These are phyloP conservation scores for Mnemiopsis leidyi DNA, from an alignment of 37 sponge, comb jelly and placozoan species.

Conservation along the genomic window DNA sequence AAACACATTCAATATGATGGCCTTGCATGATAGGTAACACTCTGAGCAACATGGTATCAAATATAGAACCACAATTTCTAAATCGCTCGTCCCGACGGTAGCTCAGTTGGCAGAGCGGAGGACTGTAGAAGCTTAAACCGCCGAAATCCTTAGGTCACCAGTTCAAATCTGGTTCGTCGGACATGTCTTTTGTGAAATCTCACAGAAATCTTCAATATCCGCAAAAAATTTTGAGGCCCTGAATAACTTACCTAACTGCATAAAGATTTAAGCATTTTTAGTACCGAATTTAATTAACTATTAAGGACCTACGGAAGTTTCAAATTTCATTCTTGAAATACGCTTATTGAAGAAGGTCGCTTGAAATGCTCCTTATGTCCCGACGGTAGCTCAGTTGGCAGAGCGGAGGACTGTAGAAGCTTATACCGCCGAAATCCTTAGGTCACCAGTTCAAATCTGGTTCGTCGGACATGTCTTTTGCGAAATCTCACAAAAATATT, in stretches of 20 bases:
- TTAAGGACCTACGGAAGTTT: too few species aligned
- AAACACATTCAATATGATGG: background rate
- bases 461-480: background rate
- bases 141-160: slow-evolving; percentile 12
- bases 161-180: slow-evolving; percentile 48
- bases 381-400: slow-evolving; percentile 51
- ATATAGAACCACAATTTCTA: background rate
- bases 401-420: slow-evolving; percentile 33
- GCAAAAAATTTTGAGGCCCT: too few species aligned
- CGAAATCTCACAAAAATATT: background rate
- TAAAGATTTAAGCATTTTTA: too few species aligned
- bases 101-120: slow-evolving; percentile 44
- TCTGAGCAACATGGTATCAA: too few species aligned
- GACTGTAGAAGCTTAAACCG: slow-evolving; percentile 7
- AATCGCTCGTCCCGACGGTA: background rate
- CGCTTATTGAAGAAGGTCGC: too few species aligned
- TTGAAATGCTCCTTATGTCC: too few species aligned
- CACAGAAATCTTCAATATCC: background rate
- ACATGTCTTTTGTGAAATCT: background rate
- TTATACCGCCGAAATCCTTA: background rate
- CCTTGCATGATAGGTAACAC: background rate
- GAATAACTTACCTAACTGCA: too few species aligned
- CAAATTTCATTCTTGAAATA: too few species aligned
- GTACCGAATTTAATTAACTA: too few species aligned
- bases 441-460: slow-evolving; percentile 54